Evolutionary conservation across 2,888 invertebrate genomes (phyloP).

Genomic region (Pammene fasciana): DNA sequence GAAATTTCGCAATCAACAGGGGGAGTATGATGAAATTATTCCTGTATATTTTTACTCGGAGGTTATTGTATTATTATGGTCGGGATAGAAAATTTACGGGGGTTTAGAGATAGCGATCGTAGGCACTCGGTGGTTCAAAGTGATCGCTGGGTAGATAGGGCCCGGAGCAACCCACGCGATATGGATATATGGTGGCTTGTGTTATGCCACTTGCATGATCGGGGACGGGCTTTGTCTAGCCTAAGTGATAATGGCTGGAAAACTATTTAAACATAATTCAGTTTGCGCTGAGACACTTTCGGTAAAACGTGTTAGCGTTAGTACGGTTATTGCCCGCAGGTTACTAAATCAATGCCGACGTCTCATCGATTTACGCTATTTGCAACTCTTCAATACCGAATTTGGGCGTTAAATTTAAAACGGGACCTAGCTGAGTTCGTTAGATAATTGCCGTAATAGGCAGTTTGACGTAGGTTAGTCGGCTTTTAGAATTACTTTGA

Average conservation of each 20-base stretch:
- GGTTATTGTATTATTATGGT: slow-evolving; percentile 75
- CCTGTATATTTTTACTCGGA: slow-evolving; percentile 77
- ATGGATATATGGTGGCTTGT: slow-evolving; percentile 51
- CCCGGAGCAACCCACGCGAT: slow-evolving; percentile 69
- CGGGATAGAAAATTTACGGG: slow-evolving; percentile 79
- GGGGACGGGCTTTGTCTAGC: slow-evolving; percentile 44
- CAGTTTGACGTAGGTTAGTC: no score
- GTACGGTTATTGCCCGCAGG: slow-evolving; percentile 9
- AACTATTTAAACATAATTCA: slow-evolving; percentile 41
- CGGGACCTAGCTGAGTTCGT: no score
- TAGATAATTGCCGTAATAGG: no score
- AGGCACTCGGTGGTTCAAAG: slow-evolving; percentile 80
- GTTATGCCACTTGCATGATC: slow-evolving; percentile 53
- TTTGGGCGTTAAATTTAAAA: no score
- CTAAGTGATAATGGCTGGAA: slow-evolving; percentile 42
- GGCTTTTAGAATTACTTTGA: no score
- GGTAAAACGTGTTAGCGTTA: slow-evolving; percentile 24
- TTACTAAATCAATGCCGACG: slow-evolving; percentile 21
- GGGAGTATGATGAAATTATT: slow-evolving; percentile 82
- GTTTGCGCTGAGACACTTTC: slow-evolving; percentile 32
- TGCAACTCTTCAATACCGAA: slow-evolving; percentile 1
- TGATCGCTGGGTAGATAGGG: slow-evolving; percentile 78
- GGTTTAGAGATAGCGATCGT: slow-evolving; percentile 81
- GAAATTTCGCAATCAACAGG: slow-evolving; percentile 83
- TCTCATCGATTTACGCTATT: slow-evolving; percentile 16